Base-by-base conservation (phyloP, 1,140 invertebrate species). In the Hylyphantes graminicola region DNA sequence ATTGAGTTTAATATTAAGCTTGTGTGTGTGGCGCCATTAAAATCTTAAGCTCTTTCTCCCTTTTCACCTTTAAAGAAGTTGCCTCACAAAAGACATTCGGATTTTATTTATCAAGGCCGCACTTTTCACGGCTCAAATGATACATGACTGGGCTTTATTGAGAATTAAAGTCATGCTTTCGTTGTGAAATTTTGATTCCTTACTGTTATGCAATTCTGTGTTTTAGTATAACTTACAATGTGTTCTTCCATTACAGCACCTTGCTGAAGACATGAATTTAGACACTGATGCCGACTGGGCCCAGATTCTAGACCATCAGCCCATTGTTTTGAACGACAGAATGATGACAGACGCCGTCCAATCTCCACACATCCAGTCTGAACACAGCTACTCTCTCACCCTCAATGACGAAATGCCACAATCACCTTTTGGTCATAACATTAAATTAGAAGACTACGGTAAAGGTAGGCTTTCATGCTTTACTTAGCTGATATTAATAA, bases 311-410 rank as follows among this genome's bases (percentile, higher is more conserved):
- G 89, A 90, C 86, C 88, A 90, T 67, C 90, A 90, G 85, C 90
- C 89, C 0, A 94, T 96, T 76, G 93, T 96, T 21, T 90, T 97
- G 3, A 94, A 96, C 88, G 96, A 97, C 89, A 92, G 94, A 86
- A 92, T 97, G 87, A 97, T 97, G 93, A 96, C 96, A 48, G 96
- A 97, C 88, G 95, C 95, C 0, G 93, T 94, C 15, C 91, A 96
- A 11, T 94, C 94, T 64, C 93, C 93, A 19, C 91, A 77, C 90
- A 92, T 87, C 94, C 95, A 86, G 94, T 96, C 89, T 94, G 96
- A 92, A 93, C 94, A 88, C 94, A 97, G 91, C 94, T 91, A 91
- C 86, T 90, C 90, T 53, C 87, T 88, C 54, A 86, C 88, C 21
- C 87, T 88, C 48, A 87, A 87, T 72, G 88, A 88, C 17, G 86